These are phyloP conservation scores for Drosophila acutilabella DNA, from an alignment of 2,888 invertebrate genomes.

Conservation along the genomic window DNA sequence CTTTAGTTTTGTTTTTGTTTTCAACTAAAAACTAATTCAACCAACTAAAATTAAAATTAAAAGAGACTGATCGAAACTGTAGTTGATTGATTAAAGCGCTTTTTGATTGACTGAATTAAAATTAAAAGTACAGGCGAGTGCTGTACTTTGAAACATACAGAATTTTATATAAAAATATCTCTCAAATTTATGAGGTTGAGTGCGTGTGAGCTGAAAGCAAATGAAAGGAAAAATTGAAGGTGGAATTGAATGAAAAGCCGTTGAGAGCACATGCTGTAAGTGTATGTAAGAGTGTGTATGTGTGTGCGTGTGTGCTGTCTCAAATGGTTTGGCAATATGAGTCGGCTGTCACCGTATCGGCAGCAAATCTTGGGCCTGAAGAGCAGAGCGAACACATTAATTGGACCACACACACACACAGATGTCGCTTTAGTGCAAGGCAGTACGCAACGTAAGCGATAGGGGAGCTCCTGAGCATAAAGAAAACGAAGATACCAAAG, in stretches of 20 bases:
- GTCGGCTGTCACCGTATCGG: constrained; percentile 42
- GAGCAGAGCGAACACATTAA: constrained; percentile 53
- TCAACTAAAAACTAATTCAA: too few species aligned
- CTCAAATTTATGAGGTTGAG: neutral
- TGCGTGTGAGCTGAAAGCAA: constrained; percentile 11
- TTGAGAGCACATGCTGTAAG: constrained; percentile 5
- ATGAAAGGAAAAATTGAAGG: constrained; percentile 45
- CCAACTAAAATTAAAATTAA: too few species aligned
- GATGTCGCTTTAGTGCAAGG: neutral
- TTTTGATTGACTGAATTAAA: neutral
- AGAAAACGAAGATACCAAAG: constrained; percentile 3
- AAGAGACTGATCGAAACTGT: too few species aligned
- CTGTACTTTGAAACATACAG: neutral
- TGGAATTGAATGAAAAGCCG: constrained; percentile 23
- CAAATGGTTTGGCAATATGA: neutral
- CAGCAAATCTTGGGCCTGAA: constrained; percentile 40
- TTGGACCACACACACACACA: constrained; percentile 63
- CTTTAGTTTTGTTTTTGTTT: too few species aligned
- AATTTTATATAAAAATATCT: neutral
- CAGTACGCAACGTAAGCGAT: too few species aligned
- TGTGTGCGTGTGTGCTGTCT: constrained; percentile 5
- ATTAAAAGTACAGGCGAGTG: neutral
- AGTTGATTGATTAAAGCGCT: too few species aligned
- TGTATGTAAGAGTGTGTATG: neutral
- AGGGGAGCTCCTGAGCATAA: neutral